Evolutionary conservation across 2,113 vertebrate species (phyloP).

Genomic region (Aleadryas rufinucha): DNA sequence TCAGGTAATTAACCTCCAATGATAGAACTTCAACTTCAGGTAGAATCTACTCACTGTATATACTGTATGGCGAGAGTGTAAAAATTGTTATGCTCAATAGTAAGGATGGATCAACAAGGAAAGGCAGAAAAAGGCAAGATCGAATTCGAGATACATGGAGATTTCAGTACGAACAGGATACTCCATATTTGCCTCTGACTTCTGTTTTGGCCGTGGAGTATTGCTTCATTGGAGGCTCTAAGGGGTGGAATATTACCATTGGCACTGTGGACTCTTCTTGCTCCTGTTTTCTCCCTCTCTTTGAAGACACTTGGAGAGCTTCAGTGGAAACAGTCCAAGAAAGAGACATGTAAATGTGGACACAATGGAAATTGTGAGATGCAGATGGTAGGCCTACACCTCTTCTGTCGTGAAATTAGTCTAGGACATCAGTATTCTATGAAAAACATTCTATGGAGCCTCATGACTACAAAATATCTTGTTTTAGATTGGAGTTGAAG

Average conservation of each 20-base stretch:
- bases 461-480: neutral
- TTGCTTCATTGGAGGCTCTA: neutral
- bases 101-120: neutral
- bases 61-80: neutral
- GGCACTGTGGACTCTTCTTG: neutral
- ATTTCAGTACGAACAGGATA: neutral
- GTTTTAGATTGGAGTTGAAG: neutral
- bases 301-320: neutral
- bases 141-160: neutral
- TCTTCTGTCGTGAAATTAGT: neutral
- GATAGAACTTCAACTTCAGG: neutral
- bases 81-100: neutral
- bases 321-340: neutral
- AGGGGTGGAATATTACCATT: neutral
- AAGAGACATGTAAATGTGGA: neutral
- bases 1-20: neutral
- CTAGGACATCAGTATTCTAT: neutral
- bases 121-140: neutral
- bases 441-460: neutral
- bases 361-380: neutral
- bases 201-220: neutral
- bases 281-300: neutral
- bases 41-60: neutral
- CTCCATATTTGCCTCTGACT: neutral
- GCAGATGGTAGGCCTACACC: neutral